Conservation (phyloP, 2,888 invertebrate species). For the Tuta absoluta region DNA sequence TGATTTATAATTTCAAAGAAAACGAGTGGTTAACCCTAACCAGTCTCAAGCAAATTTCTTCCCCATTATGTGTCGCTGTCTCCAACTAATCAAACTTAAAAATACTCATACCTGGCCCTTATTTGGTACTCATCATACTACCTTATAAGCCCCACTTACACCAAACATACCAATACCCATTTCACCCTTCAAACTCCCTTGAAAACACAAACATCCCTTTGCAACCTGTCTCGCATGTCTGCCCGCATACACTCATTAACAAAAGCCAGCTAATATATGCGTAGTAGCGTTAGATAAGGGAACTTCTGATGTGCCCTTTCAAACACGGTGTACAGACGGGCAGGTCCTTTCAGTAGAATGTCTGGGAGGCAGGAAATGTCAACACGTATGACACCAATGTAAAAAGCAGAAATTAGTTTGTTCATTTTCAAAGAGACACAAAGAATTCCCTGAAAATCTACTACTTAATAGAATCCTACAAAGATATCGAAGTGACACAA, state of each 20-base stretch:
- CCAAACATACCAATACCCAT: not conserved
- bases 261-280: slow-evolving; percentile 13
- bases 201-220: slow-evolving; percentile 19
- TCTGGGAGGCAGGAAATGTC: slow-evolving; percentile 20
- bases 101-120: too few species aligned
- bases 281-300: slow-evolving; percentile 3
- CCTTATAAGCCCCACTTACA: not conserved
- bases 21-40: too few species aligned
- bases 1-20: too few species aligned
- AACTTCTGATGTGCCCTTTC: slow-evolving; percentile 16
- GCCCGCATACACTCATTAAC: slow-evolving; percentile 17
- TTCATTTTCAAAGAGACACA: not conserved
- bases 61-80: too few species aligned
- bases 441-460: too few species aligned
- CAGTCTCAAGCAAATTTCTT: too few species aligned
- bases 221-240: not conserved
- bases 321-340: not conserved
- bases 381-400: not conserved
- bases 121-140: too few species aligned
- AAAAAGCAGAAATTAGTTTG: not conserved
- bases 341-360: not conserved
- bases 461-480: too few species aligned
- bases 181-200: slow-evolving; percentile 7
- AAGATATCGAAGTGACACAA: too few species aligned
- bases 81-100: too few species aligned